phyloP scores from a whole-genome alignment of 2,113 vertebrate genomes.

The Bostrychus sinensis region DNA sequence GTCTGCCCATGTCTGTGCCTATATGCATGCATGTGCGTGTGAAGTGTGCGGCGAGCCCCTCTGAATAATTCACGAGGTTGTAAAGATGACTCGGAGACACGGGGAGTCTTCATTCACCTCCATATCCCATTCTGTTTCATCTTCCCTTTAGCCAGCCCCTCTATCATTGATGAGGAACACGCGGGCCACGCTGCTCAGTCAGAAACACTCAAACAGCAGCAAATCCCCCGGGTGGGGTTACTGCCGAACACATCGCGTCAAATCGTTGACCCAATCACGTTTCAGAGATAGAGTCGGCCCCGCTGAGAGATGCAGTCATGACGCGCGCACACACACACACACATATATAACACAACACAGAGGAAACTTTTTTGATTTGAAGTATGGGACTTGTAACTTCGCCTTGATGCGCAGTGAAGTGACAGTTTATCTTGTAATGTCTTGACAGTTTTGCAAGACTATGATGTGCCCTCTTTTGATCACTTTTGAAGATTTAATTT shows the following conservation, averaged over 20 bases:
- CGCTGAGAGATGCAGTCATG: slow-evolving; percentile 39
- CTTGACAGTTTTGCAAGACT: slow-evolving; percentile 27
- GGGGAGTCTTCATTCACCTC: slow-evolving; percentile 60
- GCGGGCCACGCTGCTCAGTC: slow-evolving; percentile 53
- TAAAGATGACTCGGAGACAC: slow-evolving; percentile 58
- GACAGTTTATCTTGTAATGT: slow-evolving; percentile 26
- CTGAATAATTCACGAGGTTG: slow-evolving; percentile 73
- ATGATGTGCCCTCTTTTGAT: slow-evolving; percentile 9
- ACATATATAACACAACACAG: background rate
- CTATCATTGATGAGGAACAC: slow-evolving; percentile 70
- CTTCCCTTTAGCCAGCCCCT: slow-evolving; percentile 53
- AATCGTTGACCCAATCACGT: slow-evolving; percentile 65
- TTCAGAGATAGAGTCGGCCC: slow-evolving; percentile 60
- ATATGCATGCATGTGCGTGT: background rate
- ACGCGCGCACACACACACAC: too few relatives aligned
- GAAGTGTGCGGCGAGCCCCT: background rate
- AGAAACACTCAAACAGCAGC: slow-evolving; percentile 55
- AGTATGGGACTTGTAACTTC: slow-evolving; percentile 24
- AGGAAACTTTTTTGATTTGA: slow-evolving; percentile 2
- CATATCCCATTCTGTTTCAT: slow-evolving; percentile 69
- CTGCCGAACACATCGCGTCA: slow-evolving; percentile 65
- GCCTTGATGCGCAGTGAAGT: slow-evolving; percentile 30
- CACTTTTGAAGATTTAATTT: slow-evolving; percentile 20
- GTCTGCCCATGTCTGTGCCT: slow-evolving; percentile 12
- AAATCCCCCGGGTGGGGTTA: slow-evolving; percentile 63